Evolutionary conservation across 2,113 vertebrate species (phyloP).

Genomic region (Neodon shergylaensis): DNA sequence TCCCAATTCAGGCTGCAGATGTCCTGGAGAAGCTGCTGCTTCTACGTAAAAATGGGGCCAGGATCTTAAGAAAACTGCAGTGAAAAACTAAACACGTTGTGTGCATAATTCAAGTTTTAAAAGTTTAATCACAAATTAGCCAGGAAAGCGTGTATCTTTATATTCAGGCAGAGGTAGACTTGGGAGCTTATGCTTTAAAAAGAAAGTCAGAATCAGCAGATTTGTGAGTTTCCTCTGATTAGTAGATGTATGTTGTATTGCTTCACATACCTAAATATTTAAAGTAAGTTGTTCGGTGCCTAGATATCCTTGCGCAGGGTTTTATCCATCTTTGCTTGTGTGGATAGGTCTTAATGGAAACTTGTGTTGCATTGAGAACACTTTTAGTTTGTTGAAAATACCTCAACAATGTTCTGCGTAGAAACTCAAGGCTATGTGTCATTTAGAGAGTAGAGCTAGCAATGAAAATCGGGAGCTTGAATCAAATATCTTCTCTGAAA

Average conservation of each 20-base stretch:
- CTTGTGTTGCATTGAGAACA: constrained; percentile 34
- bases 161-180: background rate
- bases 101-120: background rate
- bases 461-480: background rate
- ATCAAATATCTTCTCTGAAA: background rate
- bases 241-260: constrained; percentile 29
- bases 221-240: constrained; percentile 26
- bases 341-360: constrained; percentile 23
- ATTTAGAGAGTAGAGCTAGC: background rate
- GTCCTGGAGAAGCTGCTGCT: background rate
- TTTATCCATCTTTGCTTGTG: constrained; percentile 48
- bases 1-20: constrained; percentile 25
- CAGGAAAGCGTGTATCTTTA: background rate
- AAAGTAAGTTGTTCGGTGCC: background rate
- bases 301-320: background rate
- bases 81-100: constrained; percentile 24
- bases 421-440: background rate
- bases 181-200: background rate
- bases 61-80: constrained; percentile 35
- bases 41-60: constrained; percentile 18
- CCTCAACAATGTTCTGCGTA: background rate
- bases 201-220: background rate
- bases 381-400: constrained; percentile 20
- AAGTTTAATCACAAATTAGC: background rate
- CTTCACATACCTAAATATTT: constrained; percentile 55